Evolutionary conservation across 2,113 vertebrate species (phyloP), one percentile per base, ranked within the genome.

Genomic region (Pangasianodon gigas): DNA sequence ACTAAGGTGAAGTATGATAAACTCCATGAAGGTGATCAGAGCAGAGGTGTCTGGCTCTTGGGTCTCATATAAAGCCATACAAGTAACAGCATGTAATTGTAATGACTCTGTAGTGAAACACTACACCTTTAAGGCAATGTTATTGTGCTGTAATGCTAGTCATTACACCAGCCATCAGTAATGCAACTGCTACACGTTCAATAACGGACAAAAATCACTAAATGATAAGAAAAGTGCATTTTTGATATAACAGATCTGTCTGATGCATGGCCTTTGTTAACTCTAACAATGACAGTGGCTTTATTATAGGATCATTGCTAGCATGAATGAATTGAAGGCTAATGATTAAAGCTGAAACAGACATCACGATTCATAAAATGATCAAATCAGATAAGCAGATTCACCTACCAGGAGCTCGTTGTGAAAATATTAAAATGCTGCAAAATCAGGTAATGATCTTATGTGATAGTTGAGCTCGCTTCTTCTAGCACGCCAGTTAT

Each of bases 331-430:
- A 46, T 65, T 62, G 26, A 65, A 46, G 54, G 80, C 6, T 54
- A 19, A 32, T 56, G 51, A 82, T 56, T 9, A 19, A 44, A 84
- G 32, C 21, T 84, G 21, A 84, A 52, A 32, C 26, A 83, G 32
- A 41, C 44, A 18, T 10, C 11, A 41, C 7, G 8, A 8, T 48
- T 13, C 2, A 44, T n/a, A 85, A 65, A 11, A 84, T 60, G 8
- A 85, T 69, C 6, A 67, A 19, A 48, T 86, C 0, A 26, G 0
- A 58, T 6, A 4, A 67, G 3, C 13, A 6, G 13, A 24, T 21
- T 69, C 29, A 69, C 84, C 8, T 86, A 86, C 84, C 84, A 86
- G 16, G 13, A 86, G 29, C 44, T 86, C 16, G 41, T 5, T 69
- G 44, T 21, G 82, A 58, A 87, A 77, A 75, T 26, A 52, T 46